A percentile compares a stretch with the other conserved stretches of the same genome.
Evolutionary conservation across 2,113 vertebrate genomes (phyloP).

Genomic region (Cochlearius cochlearius): DNA sequence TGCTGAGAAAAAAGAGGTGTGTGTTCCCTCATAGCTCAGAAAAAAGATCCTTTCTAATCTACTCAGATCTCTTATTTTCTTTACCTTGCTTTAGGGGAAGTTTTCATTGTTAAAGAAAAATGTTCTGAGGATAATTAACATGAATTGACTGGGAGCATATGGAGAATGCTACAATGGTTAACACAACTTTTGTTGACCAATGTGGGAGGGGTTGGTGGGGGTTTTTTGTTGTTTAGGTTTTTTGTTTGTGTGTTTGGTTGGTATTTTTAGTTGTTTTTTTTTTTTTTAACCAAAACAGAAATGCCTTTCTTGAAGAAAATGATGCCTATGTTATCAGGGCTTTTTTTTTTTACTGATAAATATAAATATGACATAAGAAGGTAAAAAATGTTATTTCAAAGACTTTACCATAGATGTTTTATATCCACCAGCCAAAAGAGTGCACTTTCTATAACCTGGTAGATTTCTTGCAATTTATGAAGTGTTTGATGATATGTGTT

Average conservation of each 20-base stretch:
- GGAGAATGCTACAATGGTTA: background rate
- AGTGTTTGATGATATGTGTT: background rate
- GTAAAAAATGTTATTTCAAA: background rate
- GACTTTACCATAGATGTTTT: background rate
- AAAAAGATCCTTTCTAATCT: background rate
- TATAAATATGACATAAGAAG: background rate
- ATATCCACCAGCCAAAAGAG: background rate
- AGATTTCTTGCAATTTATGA: background rate
- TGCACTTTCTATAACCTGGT: background rate
- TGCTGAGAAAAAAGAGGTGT: background rate
- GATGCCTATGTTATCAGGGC: background rate
- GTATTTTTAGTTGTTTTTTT: background rate
- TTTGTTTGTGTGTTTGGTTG: background rate
- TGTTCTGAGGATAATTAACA: background rate
- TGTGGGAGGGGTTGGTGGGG: accelerated
- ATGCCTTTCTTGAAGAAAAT: background rate
- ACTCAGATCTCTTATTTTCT: background rate
- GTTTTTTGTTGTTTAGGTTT: background rate
- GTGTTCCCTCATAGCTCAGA: background rate
- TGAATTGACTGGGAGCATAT: background rate
- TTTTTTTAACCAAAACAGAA: background rate
- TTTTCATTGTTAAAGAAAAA: background rate
- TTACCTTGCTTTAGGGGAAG: background rate
- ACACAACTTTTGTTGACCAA: background rate
- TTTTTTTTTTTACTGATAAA: background rate